Base-by-base conservation (phyloP, 2,113 vertebrate species). In the Poeciliopsis prolifica region DNA sequence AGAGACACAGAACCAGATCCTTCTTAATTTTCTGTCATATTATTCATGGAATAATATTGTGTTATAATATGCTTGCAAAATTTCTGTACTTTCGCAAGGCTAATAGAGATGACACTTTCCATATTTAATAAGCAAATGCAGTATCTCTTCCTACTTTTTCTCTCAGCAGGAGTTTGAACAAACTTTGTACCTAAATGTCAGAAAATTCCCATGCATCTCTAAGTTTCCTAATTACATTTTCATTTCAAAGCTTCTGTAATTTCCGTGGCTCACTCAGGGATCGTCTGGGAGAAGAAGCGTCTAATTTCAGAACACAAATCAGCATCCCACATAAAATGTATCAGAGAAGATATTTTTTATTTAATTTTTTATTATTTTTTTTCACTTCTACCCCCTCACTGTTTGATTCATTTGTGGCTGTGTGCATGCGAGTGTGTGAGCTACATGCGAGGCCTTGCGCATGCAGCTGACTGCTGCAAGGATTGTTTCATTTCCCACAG, bases 401-500 rank as follows among this genome's bases (percentile, higher is more conserved):
- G 61, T 86, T 76, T 28, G 40, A 78, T 84, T 48, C 54, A 63
- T 73, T 14, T 62, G 60, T 79, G 40, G 71, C 13, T 63, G 29
- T 30, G 78, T 72, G 29, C 37, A 12, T 72, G 31, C 28, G 29
- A 29, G 74, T 14, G 26, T 66, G 68, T 22, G 26, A 51, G 67
- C 31, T 63, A 3, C 24, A 33, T 58, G 51, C 35, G 48, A 70
- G 48, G 31, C 11, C 37, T 54, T 85, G 71, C 12, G 35, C 61
- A 68, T 79, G 61, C 54, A 77, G 72, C 70, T 75, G 68, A 79
- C 80, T 73, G 84, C 29, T 31, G 19, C 51, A 4, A 30, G 78
- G 73, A 73, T 87, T 8, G 29, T 80, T 84, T 83, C 79, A 69
- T 85, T 84, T 75, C 86, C 88, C 86, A 68, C 89, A 72, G 90